A percentile compares a stretch with the other conserved stretches of the same genome.
These are phyloP conservation scores for Halcyon smyrnensis DNA, from an alignment of 2,797 vertebrate species.

Conservation along the genomic window DNA sequence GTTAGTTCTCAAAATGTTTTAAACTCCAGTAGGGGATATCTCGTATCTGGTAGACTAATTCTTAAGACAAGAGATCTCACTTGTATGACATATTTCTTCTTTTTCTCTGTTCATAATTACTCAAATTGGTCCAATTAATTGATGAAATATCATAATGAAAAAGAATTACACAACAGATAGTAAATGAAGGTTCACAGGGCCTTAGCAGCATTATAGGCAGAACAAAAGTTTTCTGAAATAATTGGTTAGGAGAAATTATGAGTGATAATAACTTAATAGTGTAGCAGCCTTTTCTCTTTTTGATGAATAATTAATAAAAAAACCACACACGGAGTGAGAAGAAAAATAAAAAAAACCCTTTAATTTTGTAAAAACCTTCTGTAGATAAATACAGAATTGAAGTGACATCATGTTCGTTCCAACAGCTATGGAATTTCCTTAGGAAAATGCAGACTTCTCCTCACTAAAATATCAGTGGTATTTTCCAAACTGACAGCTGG, in stretches of 20 bases:
- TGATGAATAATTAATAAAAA: slow-evolving; percentile 20
- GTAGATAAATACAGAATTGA: background rate
- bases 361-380: background rate
- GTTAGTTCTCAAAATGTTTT: background rate
- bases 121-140: background rate
- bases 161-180: background rate
- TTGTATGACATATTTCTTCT: background rate
- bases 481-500: background rate
- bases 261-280: background rate
- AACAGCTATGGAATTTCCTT: background rate
- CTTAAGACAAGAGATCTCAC: background rate
- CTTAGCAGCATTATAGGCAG: background rate
- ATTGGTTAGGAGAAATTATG: background rate
- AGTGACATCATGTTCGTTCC: background rate
- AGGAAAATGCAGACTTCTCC: background rate
- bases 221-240: background rate
- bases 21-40: background rate
- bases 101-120: background rate
- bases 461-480: background rate
- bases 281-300: background rate
- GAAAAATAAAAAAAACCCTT: background rate
- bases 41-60: background rate
- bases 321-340: background rate
- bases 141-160: slow-evolving; percentile 3
- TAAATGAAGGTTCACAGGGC: background rate